Conservation (phyloP, 2,113 vertebrate genomes). For the Addax nasomaculatus region DNA sequence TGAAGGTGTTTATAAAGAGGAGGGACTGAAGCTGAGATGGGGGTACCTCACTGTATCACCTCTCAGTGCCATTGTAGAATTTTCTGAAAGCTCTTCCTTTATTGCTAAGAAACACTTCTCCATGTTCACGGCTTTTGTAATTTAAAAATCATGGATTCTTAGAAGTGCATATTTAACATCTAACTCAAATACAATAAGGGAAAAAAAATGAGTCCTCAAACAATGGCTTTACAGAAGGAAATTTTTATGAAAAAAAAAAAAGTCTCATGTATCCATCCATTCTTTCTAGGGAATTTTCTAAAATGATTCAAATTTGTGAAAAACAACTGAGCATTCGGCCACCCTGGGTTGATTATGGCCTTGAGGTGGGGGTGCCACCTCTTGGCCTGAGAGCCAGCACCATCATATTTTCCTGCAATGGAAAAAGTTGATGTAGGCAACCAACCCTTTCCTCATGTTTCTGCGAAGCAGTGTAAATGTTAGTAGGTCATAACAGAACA, state of each 20-base stretch:
- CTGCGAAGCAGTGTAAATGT: conserved; percentile 32
- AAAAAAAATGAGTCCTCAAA: neutral
- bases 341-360: neutral
- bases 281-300: neutral
- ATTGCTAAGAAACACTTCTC: neutral
- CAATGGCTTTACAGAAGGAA: neutral
- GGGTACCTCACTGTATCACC: neutral
- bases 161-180: conserved; percentile 39
- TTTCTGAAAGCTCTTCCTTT: conserved; percentile 9
- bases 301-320: conserved; percentile 4
- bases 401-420: neutral
- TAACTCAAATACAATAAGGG: neutral
- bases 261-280: neutral
- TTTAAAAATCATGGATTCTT: conserved; percentile 30
- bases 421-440: neutral
- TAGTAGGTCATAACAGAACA: conserved; percentile 49
- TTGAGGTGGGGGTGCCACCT: conserved; percentile 12
- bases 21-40: neutral
- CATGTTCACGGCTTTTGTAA: neutral
- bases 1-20: neutral
- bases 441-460: neutral
- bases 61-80: neutral
- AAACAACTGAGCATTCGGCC: neutral
- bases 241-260: neutral
- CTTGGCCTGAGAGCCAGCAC: neutral